Base-by-base conservation (phyloP, 1,140 invertebrate species). In the Meloidogyne hapla region DNA sequence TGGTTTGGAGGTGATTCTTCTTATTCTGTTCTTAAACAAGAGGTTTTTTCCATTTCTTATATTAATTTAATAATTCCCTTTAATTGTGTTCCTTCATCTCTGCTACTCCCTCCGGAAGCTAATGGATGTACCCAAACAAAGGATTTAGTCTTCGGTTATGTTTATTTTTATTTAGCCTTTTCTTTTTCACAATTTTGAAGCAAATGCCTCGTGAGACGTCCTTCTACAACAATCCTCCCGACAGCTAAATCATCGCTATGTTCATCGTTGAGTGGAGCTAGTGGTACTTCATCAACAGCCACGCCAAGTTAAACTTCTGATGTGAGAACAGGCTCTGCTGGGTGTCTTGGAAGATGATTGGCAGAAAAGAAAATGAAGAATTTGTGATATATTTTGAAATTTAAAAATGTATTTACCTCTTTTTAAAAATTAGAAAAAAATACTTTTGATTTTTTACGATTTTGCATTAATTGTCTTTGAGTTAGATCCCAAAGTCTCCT, bases 1-100 rank as follows among this genome's bases (percentile, higher is more conserved):
- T 95, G 98, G 88, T 95, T 98, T 87, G 96, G 99, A 0, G 96
- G 95, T 38, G 90, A 96, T 66, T 95, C 98, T 88, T 92, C 94
- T 1, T 94, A 94, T 25, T 98, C 95, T 0, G 92, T 98, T 21
- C 93, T 99, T 9, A 86, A 81, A 75, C 81, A 2, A 79, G 80
- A 12, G 67, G 78, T 28, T 75, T n/a, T n/a, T 56, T 48, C 9
- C 9, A 6, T 33, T 33, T 6, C 9, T 33, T 33, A n/a, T 56
- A 70, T 28, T 98, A 88, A 12, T 0, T 42, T n/a, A 6, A 1
- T 26, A 69, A 69, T 48, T 45, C 25, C 18, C 45, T 21, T 3
- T 69, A 25, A 23, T 69, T 69, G 4, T 94, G 95, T 0, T 95
- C 95, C 0, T 99, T 99, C 89, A 94, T 1, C 94, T 98, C 0